Conservation (phyloP, 2,888 invertebrate genomes). For the Ophraella communa region DNA sequence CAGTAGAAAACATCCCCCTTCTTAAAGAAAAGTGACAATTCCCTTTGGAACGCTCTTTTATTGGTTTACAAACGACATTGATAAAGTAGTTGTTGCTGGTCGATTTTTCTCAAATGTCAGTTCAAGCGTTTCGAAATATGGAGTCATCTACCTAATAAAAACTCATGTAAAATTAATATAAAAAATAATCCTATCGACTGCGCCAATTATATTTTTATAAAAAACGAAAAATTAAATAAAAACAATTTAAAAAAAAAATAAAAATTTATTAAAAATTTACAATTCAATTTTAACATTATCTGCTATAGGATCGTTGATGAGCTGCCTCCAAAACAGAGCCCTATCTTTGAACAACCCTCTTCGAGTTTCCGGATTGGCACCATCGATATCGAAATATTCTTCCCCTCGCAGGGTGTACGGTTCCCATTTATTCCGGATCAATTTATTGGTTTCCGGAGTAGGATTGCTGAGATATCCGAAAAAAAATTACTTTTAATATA, state of each 20-base stretch:
- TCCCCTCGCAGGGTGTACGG: slow-evolving; percentile 61
- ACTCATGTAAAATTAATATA: neutral
- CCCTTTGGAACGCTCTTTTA: slow-evolving; percentile 1
- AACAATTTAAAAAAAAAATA: neutral
- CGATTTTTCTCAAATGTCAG: neutral
- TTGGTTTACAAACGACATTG: slow-evolving; percentile 1
- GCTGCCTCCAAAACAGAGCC: slow-evolving; percentile 67
- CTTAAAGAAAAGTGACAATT: neutral
- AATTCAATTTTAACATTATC: slow-evolving; percentile 60
- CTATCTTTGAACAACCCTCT: slow-evolving; percentile 64
- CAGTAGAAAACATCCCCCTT: neutral
- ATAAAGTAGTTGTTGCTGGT: neutral
- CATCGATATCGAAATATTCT: slow-evolving; percentile 65
- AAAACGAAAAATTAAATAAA: too few relatives aligned
- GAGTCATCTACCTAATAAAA: too few relatives aligned
- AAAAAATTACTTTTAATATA: slow-evolving; percentile 20
- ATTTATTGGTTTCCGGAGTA: slow-evolving; percentile 61
- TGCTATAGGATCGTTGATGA: slow-evolving; percentile 18
- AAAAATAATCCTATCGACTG: too few relatives aligned
- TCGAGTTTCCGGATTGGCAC: slow-evolving; percentile 62
- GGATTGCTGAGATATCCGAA: slow-evolving; percentile 67
- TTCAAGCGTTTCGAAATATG: too few relatives aligned
- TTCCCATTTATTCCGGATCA: slow-evolving; percentile 65
- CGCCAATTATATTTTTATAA: too few relatives aligned
- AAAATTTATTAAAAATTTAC: slow-evolving; percentile 45